Evolutionary conservation across 53 echinoderm and acorn worm genomes (phyloP), one percentile per base, ranked within the genome.

Genomic region (Patiria pectinifera): DNA sequence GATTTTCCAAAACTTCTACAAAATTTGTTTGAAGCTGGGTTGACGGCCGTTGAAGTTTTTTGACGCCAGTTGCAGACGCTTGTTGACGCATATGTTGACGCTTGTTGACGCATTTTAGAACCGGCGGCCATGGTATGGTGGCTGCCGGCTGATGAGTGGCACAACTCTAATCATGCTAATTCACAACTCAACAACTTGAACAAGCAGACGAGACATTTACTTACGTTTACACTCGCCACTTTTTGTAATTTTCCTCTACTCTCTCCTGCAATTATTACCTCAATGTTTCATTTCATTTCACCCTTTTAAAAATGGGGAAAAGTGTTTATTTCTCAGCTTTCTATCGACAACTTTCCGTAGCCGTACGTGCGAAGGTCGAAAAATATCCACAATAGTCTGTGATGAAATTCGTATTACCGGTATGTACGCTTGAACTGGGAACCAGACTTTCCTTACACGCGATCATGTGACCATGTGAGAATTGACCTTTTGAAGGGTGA

Each of bases 401-500:
- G 4, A 66, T 66, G 15, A 16, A 18, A 66, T 11, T 66, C 66
- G 19, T 2, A 66, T 66, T 66, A 11, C 19, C 53, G 12, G 60
- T 60, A 66, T 11, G 15, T 16, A 66, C 19, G 66, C 66, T 14
- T 66, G 66, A 66, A 76, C 76, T 18, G 76, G 76, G 26, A 26
- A 26, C 76, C 21, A 76, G 76, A 76, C 76, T 24, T 76, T 26
- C 25, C 14, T 24, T 18, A 12, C 13, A 76, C 5, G 44, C 71
- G 53, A 53, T 76, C 76, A 76, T 76, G 76, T 76, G 63, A 81
- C 21, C 66, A 15, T 16, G 19, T 66, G 19, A 14, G 4, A 8
- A 43, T 26, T 89, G 79, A 89, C 89, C 89, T 44, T 14, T 21
- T 71, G 72, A 47, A 76, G 43, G 86, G 48, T 79, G 79, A 86